A percentile compares a stretch with the other conserved stretches of the same genome.
Conservation (phyloP, 2,113 vertebrate species). For the Dryoscopus gambensis region DNA sequence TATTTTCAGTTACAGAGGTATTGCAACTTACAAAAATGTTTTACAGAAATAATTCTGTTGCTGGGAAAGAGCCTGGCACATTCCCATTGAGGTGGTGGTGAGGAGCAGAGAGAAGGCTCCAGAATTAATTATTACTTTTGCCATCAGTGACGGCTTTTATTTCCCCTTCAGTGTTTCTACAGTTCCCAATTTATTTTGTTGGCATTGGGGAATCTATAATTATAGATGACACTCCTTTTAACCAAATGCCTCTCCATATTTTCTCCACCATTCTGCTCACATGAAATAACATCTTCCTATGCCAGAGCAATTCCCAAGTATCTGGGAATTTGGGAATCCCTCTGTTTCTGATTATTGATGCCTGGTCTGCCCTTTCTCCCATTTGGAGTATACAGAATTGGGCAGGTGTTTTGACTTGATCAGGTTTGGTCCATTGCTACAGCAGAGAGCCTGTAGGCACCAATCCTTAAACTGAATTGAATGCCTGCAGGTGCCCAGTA, state of each 20-base stretch:
- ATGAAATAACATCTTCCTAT: not conserved
- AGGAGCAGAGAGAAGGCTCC: not conserved
- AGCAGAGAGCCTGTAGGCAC: not conserved
- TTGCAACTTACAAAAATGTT: not conserved
- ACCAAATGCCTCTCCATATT: not conserved
- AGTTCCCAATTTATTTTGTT: not conserved
- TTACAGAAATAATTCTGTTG: constrained; percentile 31
- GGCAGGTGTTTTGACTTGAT: not conserved
- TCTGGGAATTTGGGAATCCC: not conserved
- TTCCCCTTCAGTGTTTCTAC: not conserved
- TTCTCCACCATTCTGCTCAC: not conserved
- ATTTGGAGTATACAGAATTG: not conserved
- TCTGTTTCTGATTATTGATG: not conserved
- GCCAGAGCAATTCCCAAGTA: not conserved
- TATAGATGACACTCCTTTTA: not conserved
- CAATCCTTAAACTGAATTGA: not conserved
- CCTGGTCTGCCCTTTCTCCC: not conserved
- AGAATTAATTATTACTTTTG: constrained; percentile 17
- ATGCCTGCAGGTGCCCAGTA: not conserved
- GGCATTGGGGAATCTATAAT: not conserved
- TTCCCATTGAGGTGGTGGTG: not conserved
- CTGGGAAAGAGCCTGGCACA: constrained; percentile 19
- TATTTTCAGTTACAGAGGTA: constrained; percentile 37
- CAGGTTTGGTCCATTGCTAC: not conserved
- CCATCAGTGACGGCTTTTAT: not conserved